Percentiles rank a stretch among this genome's conserved stretches.
These are phyloP conservation scores for Falco naumanni DNA, from an alignment of 2,797 vertebrate genomes.

Conservation along the genomic window DNA sequence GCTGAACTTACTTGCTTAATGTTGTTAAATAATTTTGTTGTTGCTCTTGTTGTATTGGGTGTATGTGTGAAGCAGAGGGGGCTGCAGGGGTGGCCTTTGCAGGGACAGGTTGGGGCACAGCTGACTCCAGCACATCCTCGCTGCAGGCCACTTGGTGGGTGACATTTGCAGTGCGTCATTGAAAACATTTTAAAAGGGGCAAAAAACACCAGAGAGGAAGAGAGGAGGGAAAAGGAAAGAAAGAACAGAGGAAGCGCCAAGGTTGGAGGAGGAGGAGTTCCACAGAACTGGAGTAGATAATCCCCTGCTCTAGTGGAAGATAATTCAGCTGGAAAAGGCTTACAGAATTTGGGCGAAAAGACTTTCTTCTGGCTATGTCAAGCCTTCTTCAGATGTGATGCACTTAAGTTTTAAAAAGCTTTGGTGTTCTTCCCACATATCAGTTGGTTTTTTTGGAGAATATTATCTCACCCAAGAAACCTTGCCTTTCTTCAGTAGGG, in stretches of 20 bases:
- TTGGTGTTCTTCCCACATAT: background rate
- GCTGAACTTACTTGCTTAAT: background rate
- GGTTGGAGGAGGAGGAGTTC: background rate
- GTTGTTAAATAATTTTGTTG: background rate
- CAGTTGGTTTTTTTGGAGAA: background rate
- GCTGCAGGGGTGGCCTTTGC: background rate
- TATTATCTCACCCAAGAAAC: background rate
- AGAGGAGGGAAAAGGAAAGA: background rate
- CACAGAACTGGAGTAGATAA: background rate
- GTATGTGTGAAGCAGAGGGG: background rate
- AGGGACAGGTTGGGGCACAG: background rate
- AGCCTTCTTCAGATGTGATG: background rate
- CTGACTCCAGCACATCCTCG: background rate
- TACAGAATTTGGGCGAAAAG: accelerated
- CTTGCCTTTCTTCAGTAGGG: background rate
- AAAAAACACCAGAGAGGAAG: background rate
- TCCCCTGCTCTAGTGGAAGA: background rate
- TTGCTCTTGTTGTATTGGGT: background rate
- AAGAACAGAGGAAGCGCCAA: background rate
- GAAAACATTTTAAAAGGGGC: background rate
- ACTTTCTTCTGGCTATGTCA: background rate
- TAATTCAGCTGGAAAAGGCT: background rate
- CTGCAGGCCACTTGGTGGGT: background rate
- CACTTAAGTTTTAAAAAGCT: background rate
- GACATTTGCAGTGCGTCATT: background rate